Percentiles rank a stretch among this genome's conserved stretches.
These are phyloP conservation scores for Orthosia cruda DNA, from an alignment of 2,888 invertebrate species.

Conservation along the genomic window DNA sequence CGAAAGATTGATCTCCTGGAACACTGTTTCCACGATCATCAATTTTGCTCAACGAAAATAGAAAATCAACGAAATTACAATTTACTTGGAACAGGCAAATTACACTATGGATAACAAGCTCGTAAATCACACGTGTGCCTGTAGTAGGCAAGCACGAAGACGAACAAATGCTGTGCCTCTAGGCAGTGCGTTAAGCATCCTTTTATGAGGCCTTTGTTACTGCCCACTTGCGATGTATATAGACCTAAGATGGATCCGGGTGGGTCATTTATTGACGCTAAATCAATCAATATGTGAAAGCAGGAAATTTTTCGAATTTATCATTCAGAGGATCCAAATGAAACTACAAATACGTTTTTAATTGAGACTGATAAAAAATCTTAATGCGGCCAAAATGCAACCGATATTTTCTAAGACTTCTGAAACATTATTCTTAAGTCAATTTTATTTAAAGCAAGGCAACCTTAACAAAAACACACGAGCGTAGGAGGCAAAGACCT, in stretches of 20 bases:
- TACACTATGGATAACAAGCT: slow-evolving; percentile 71
- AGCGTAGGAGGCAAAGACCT: slow-evolving; percentile 49
- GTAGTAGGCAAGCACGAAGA: slow-evolving; percentile 72
- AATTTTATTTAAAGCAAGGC: slow-evolving; percentile 35
- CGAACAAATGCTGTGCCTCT: slow-evolving; percentile 68
- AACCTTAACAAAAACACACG: slow-evolving; percentile 31
- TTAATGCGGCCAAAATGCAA: slow-evolving; percentile 3
- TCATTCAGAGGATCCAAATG: slow-evolving; percentile 3
- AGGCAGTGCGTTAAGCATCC: slow-evolving; percentile 68
- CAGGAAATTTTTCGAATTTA: slow-evolving; percentile 13
- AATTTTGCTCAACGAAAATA: slow-evolving; percentile 68
- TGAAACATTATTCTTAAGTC: slow-evolving; percentile 13
- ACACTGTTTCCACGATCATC: slow-evolving; percentile 59
- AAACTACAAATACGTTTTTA: not conserved
- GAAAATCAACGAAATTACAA: slow-evolving; percentile 73
- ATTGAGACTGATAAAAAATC: slow-evolving; percentile 5
- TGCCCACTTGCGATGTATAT: slow-evolving; percentile 57
- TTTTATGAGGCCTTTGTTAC: slow-evolving; percentile 66
- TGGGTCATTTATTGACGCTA: slow-evolving; percentile 4
- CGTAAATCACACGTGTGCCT: slow-evolving; percentile 74
- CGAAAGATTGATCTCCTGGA: slow-evolving; percentile 56
- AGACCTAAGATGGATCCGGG: slow-evolving; percentile 45
- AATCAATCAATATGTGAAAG: slow-evolving; percentile 27
- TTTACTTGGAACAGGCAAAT: slow-evolving; percentile 77
- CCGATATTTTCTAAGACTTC: slow-evolving; percentile 1